Conservation (phyloP, 2,797 vertebrate species). For the Protosalanx chinensis region DNA sequence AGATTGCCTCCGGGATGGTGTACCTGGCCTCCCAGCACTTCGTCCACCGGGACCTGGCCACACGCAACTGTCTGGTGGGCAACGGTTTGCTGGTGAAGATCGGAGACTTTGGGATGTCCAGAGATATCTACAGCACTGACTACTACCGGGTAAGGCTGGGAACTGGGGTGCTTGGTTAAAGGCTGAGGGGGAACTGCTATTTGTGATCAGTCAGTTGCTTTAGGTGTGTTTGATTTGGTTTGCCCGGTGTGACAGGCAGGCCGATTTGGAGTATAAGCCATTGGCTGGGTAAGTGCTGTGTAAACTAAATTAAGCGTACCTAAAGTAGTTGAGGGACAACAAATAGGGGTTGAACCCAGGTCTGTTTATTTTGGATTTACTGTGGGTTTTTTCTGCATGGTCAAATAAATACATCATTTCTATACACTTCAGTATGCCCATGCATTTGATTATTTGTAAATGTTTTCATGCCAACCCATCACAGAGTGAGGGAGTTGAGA, state of each 20-base stretch:
- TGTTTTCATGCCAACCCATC: not conserved
- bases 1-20: conserved; percentile 97
- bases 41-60: conserved; percentile 97
- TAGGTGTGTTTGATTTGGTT: conserved; percentile 53
- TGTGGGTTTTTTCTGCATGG: not conserved
- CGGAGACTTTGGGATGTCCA: conserved; percentile 98
- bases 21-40: conserved; percentile 98
- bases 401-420: not conserved
- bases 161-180: conserved; percentile 8
- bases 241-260: conserved; percentile 3
- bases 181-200: conserved; percentile 25
- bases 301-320: not conserved
- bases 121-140: conserved; percentile 98
- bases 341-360: not conserved
- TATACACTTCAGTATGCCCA: conserved; percentile 1
- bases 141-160: conserved; percentile 93
- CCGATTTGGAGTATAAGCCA: not conserved
- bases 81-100: conserved; percentile 97
- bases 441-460: not conserved
- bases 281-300: not conserved
- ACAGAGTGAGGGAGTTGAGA: conserved; percentile 1
- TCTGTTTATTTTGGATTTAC: not conserved
- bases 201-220: conserved; percentile 45
- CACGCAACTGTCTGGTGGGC: conserved; percentile 96
- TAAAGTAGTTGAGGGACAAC: conserved; percentile 4